Base-by-base conservation (phyloP, 1,140 invertebrate species). In the Phthorimaea operculella region DNA sequence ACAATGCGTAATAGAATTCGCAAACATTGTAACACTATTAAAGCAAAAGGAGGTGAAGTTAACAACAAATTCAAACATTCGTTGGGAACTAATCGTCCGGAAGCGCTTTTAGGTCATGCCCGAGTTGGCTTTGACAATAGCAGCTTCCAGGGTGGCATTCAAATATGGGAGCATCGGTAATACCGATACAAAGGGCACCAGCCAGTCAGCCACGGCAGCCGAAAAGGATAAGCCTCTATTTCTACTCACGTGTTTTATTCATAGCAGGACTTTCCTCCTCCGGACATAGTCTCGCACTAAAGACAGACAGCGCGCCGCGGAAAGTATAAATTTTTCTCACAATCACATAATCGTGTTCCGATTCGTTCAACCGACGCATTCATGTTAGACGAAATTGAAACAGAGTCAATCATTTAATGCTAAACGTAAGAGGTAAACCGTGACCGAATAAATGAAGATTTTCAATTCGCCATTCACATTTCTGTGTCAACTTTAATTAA, bases 401-500 rank as follows among this genome's bases (percentile, higher is more conserved):
- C 81, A 81, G 73, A 79, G 78, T 79, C 79, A 71, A 79, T 79
- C 76, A 83, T 85, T 85, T 81, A 81, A 83, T 79, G 71, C 77
- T 76, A 80, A 79, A 77, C 74, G 78, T 72, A 74, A 79, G 72
- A 78, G 68, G 63, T 68, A 73, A 76, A 74, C 72, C 79, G 76
- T 83, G 73, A 82, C 79, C 68, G 64, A 73, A 79, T 78, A 79
- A 83, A 84, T 80, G 78, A 83, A 76, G 78, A 81, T 78, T 82
- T 76, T 69, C 68, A 76, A 78, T 83, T 74, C 77, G 75, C 65
- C 63, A 75, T 70, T 72, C 68, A 71, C 68, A 74, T 79, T 84
- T 84, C 74, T 82, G 72, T 84, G 81, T 84, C 81, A 84, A 82
- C 70, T 76, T 81, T 82, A 83, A 85, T 85, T 83, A 82, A 70